Evolutionary conservation across 1,140 invertebrate species (phyloP), one percentile per base, ranked within the genome.

Genomic region (Leptestheria dahalacensis): DNA sequence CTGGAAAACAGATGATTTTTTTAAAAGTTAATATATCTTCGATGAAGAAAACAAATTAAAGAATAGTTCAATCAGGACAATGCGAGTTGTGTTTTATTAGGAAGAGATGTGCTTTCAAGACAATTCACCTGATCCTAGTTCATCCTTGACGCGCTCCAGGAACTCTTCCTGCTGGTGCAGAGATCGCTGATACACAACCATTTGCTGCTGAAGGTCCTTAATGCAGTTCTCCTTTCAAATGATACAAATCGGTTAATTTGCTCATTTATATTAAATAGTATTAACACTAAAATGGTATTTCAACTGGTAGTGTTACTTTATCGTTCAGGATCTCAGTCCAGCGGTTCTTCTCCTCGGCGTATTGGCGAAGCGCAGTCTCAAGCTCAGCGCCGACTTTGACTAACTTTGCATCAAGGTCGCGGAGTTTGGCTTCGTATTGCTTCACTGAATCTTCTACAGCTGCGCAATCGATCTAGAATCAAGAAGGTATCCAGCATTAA

Each of bases 341-440:
- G 6, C 15, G 33, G 6, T 9, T 6, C 15, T 41, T 41, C 33
- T 41, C 33, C 15, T 41, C 33, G 6, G 33, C 15, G 33, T 15
- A 41, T 6, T 41, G 6, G 6, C 15, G 33, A 41, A 41, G 6
- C 6, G 33, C 11, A n/a, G 1, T 3, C 20, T 41, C 25, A 12
- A 60, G 33, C 26, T 60, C 48, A 18, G 18, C 15, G 24, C 52
- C 52, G 25, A 60, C 58, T 12, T 52, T 50, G 15, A 23, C 48
- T 18, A 60, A 20, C 12, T 60, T 20, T 15, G 52, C 20, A 51
- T 60, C 58, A n/a, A 60, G 48, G 25, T 60, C 47, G 21, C 47
- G n/a, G 29, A 52, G 48, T 60, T 60, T 60, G 20, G n/a, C 29
- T 41, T 60, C 47, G 26, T 60, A 52, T 21, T 12, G 24, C 53